Base-by-base conservation (phyloP, 2,113 vertebrate genomes). In the Paradisaea rubra region DNA sequence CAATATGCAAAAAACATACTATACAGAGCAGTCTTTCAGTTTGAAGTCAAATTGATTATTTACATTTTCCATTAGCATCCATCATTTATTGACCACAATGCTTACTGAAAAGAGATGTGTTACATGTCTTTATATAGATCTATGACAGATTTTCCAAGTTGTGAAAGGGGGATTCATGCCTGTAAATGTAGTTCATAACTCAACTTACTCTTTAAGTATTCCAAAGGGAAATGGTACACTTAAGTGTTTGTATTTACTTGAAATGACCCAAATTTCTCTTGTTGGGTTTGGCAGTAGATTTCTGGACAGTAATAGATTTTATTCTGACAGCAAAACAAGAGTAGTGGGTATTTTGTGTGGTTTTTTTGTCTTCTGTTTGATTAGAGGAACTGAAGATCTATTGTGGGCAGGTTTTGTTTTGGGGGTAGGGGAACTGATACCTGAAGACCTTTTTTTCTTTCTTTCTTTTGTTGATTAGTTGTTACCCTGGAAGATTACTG, bases 281-380 rank as follows among this genome's bases (percentile, higher is more conserved):
- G 15, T 89, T 60, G 54, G 45, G 44, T 76, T 63, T 87, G 15
- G 21, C 60, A 66, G 45, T 50, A 85, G 72, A 69, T 79, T 96
- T 97, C 94, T 81, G 81, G 45, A 77, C 45, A 76, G 41, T 47
- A 69, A 41, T 78, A 94, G 91, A 73, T 78, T 78, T 72, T 28
- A 84, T 65, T 95, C 63, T 25, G 44, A 81, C 24, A 89, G 77
- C n/a, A 24, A 66, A 95, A 85, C 28, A 86, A 86, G 83, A 94
- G 79, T 92, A 66, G 39, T 60, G 53, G 42, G 63, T 93, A 45
- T 77, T 96, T 74, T 20, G 30, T 87, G 15, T 23, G 15, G 20
- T 64, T 31, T 52, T 59, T 85, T 94, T 65, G 35, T 94, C 57
- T 83, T 72, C 39, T 93, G 57, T 65, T 93, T 95, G 79, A 76